Percentiles rank a stretch among this genome's conserved stretches.
Evolutionary conservation across 2,888 invertebrate genomes (phyloP).

Genomic region (Fabriciana adippe): DNA sequence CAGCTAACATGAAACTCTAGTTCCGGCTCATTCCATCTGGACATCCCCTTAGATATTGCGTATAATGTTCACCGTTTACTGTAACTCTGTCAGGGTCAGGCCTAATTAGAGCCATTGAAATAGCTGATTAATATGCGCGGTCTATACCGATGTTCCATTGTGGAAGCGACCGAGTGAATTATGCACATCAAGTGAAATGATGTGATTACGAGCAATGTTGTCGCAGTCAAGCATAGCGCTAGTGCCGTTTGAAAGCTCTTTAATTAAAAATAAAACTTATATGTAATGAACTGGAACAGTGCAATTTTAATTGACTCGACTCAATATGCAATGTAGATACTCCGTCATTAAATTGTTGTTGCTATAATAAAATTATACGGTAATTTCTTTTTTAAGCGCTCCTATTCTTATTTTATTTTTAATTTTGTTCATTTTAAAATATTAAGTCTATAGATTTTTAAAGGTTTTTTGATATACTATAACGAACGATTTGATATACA

Average conservation of each 20-base stretch:
- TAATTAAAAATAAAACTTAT: conserved; percentile 30
- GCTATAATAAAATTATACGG: neutral
- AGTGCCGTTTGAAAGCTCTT: conserved; percentile 33
- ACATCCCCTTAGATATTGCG: conserved; percentile 34
- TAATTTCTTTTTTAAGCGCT: conserved; percentile 12
- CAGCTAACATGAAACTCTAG: neutral
- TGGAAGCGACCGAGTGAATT: conserved; percentile 60
- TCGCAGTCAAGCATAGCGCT: conserved; percentile 39
- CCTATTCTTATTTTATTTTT: too few relatives aligned
- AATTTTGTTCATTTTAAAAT: too few relatives aligned
- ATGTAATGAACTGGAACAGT: conserved; percentile 20
- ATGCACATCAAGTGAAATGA: conserved; percentile 64
- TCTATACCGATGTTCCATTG: conserved; percentile 70
- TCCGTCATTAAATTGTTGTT: conserved; percentile 9
- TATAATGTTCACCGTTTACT: conserved; percentile 59
- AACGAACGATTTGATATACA: too few relatives aligned
- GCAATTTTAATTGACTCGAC: conserved; percentile 28
- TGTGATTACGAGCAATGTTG: conserved; percentile 63
- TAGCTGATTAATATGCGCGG: conserved; percentile 78
- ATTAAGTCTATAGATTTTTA: too few relatives aligned
- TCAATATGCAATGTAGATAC: conserved; percentile 23
- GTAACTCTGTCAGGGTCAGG: conserved; percentile 76
- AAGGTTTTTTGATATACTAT: too few relatives aligned
- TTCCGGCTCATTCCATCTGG: conserved; percentile 21
- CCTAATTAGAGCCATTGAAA: conserved; percentile 78